phyloP scores from a whole-genome alignment of 1,140 invertebrate species.

The Temnothorax curvispinosus region DNA sequence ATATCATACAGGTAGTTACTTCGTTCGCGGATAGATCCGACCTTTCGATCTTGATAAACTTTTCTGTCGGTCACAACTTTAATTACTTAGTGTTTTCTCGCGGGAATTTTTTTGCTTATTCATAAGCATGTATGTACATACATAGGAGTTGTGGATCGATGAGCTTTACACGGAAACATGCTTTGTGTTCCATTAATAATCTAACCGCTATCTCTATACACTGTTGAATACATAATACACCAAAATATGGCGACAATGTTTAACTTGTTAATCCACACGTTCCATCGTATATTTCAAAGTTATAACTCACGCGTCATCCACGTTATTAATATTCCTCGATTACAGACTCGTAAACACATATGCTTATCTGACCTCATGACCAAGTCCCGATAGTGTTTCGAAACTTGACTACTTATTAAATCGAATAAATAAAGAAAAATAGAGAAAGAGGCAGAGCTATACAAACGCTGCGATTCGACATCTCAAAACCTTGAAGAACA shows the following conservation, averaged over 20 bases:
- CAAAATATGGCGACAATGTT: constrained; percentile 14
- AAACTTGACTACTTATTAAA: not conserved
- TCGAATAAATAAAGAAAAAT: no score
- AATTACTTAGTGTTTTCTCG: not conserved
- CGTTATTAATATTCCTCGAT: not conserved
- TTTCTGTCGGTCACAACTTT: not conserved
- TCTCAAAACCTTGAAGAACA: constrained; percentile 45
- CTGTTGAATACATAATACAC: constrained; percentile 22
- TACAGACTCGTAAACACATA: not conserved
- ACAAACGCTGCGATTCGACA: not conserved
- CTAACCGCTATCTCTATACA: not conserved
- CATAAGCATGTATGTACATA: not conserved
- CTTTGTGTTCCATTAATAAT: constrained; percentile 32
- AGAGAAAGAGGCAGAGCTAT: not conserved
- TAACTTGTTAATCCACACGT: constrained; percentile 9
- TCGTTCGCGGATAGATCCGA: not conserved
- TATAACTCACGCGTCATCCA: not conserved
- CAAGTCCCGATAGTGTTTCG: not conserved
- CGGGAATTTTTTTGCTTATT: constrained; percentile 4
- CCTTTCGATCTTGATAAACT: not conserved
- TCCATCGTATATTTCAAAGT: not conserved
- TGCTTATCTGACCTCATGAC: not conserved
- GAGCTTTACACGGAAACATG: not conserved
- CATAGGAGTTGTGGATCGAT: constrained; percentile 8
- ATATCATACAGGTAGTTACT: not conserved